Conservation (phyloP, 2,113 vertebrate species). For the Vidua macroura region DNA sequence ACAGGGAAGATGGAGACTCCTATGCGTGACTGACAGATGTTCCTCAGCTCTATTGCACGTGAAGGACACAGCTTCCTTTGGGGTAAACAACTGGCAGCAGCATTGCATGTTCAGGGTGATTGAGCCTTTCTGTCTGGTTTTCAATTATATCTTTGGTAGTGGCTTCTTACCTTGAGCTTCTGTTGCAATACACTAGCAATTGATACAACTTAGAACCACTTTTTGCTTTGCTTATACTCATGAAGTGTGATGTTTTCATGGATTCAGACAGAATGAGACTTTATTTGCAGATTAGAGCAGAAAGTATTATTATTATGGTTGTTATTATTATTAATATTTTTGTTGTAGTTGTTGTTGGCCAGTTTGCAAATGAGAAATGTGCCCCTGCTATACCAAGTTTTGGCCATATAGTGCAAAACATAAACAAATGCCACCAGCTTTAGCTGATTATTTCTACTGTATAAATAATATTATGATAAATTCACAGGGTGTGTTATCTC, state of each 20-base stretch:
- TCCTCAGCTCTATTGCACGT: background rate
- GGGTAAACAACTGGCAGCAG: background rate
- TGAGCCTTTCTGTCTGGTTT: background rate
- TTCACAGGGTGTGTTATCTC: background rate
- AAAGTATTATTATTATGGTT: background rate
- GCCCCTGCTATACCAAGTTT: background rate
- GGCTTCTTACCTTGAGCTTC: background rate
- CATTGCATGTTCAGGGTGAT: background rate
- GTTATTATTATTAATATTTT: background rate
- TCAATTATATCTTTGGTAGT: background rate
- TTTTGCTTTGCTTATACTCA: background rate
- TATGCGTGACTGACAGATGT: background rate
- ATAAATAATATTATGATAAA: constrained; percentile 23
- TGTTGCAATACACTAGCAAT: background rate
- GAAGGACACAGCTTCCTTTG: background rate
- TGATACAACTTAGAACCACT: background rate
- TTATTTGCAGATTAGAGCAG: background rate
- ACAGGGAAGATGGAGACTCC: background rate
- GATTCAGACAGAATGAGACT: background rate
- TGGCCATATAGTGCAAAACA: background rate
- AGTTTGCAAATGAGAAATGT: background rate
- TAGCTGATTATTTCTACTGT: background rate
- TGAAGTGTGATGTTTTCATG: background rate
- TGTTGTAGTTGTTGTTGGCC: background rate
- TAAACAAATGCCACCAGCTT: background rate